Base-by-base conservation (phyloP, 2,113 vertebrate species). In the Rostratula benghalensis region DNA sequence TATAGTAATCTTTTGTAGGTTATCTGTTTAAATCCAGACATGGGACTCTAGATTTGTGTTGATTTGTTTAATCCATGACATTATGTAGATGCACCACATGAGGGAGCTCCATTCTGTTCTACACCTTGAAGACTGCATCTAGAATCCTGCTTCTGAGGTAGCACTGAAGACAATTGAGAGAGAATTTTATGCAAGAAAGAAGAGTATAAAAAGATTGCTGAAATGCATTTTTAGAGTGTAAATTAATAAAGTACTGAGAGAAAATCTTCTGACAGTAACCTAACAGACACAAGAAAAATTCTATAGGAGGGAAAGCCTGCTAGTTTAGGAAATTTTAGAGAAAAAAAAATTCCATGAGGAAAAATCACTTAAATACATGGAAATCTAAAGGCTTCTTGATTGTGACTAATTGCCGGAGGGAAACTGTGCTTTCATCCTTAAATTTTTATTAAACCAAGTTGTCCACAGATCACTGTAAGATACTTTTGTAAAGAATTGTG, bases 1-100 rank as follows among this genome's bases (percentile, higher is more conserved):
- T 3, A 0, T 2, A 3, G 24, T 6, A 13, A 8, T 7, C 5
- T 61, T 59, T 0, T 28, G 10, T 43, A 3, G 5, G 3, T 51
- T 50, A 2, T 25, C 46, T 69, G 33, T 50, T 46, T 4, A 50
- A 22, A 1, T n/a, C 25, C 37, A 33, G 31, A 7, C 1, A 1
- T 35, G 23, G 8, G 22, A 3, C 14, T 17, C 0, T 10, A n/a
- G 23, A 4, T 35, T 31, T n/a, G 3, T 28, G 11, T 2, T 43
- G 64, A 27, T 74, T 60, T 64, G 2, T 25, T 35, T 43, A 19
- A 41, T 70, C 53, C 19, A 15, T 11, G 9, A 37, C 65, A 22
- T n/a, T 31, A 30, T 59, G 69, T 76, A 15, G 59, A 31, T 63
- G 9, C 51, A 70, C 88, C 92, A 81, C 91, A 83, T 39, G 89